phyloP scores from a whole-genome alignment of 2,797 vertebrate species.

The Danio aesculapii region DNA sequence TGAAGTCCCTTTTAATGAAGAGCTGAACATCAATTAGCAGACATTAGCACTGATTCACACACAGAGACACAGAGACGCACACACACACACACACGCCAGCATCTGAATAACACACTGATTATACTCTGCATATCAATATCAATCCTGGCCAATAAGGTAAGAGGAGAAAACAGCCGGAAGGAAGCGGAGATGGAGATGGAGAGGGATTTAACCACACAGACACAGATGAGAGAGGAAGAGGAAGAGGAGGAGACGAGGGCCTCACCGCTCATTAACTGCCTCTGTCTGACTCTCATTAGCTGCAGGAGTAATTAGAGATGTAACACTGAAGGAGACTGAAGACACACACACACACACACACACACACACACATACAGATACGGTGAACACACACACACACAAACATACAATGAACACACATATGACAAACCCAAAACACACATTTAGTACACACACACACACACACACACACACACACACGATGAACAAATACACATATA shows the following conservation, averaged over 20 bases:
- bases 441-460: too few relatives aligned
- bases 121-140: constrained; percentile 6
- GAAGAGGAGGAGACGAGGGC: constrained; percentile 10
- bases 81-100: too few relatives aligned
- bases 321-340: constrained; percentile 1
- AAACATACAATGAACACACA: too few relatives aligned
- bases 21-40: constrained; percentile 50
- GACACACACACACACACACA: too few relatives aligned
- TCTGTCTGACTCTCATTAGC: constrained; percentile 26
- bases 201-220: constrained; percentile 9
- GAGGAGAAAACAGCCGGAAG: not conserved
- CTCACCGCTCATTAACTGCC: constrained; percentile 20
- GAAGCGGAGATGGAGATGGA: constrained; percentile 2
- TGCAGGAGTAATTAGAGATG: constrained; percentile 5
- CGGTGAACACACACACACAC: too few relatives aligned
- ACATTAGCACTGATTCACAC: constrained; percentile 15
- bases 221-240: not conserved
- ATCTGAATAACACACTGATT: constrained; percentile 33
- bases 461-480: too few relatives aligned
- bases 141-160: not conserved
- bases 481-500: too few relatives aligned
- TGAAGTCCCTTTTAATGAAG: constrained; percentile 36
- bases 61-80: not conserved
- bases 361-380: too few relatives aligned
- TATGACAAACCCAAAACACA: too few relatives aligned